Evolutionary conservation across 1,140 invertebrate species (phyloP), one percentile per base, ranked within the genome.

Genomic region (Acromyrmex charruanus): DNA sequence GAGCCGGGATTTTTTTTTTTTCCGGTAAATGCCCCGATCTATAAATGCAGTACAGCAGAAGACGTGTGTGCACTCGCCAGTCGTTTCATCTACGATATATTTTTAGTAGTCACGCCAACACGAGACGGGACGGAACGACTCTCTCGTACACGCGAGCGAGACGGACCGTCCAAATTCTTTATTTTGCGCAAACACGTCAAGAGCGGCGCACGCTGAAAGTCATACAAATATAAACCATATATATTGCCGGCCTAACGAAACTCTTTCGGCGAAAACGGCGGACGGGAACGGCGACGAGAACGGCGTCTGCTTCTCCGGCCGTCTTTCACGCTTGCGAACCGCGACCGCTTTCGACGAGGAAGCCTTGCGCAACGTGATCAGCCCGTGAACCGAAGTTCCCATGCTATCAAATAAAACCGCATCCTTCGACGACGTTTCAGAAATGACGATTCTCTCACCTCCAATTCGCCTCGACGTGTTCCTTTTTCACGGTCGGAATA

Each of bases 151-250:
- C 21, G 58, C 59, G 55, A 49, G 39, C 68, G 68, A 74, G 55
- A 39, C 61, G 63, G n/a, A 66, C 35, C 69, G 39, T 82, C 53
- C 2, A 63, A 49, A 84, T 84, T 75, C 80, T 84, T 84, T 84
- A 84, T 84, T 84, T 84, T 84, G 80, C 58, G 80, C 69, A 84
- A 84, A 84, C 69, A 84, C 55, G 80, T 84, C 69, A 75, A 51
- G 55, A 84, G 69, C 74, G 69, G 55, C 65, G 49, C 80, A 21
- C 69, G 80, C 59, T 84, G 80, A 74, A 74, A 74, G 80, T 84
- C 80, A 84, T 84, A 84, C 80, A 84, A 84, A 84, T 84, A 84
- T 84, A 84, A 84, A 84, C 80, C 80, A 84, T 84, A 84, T 84
- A 84, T 75, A 84, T 44, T 44, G 59, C 75, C 53, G 18, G 53